phyloP scores from a whole-genome alignment of 1,140 invertebrate species.

The Eubasilissa regina region DNA sequence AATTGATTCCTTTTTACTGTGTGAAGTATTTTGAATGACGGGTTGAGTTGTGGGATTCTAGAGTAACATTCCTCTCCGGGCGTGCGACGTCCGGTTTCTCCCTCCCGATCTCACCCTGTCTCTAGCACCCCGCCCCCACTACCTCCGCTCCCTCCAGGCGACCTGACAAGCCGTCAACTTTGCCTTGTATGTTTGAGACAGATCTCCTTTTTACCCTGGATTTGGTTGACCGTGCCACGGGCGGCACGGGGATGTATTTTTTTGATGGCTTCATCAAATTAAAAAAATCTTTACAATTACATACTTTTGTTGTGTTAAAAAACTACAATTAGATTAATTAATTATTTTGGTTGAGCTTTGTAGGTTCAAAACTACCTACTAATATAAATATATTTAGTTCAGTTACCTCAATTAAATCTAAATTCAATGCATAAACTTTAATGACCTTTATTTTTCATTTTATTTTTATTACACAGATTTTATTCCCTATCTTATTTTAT shows the following conservation, averaged over 20 bases:
- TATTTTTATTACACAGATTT: too few species aligned
- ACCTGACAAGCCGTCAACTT: slow-evolving; percentile 56
- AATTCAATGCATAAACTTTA: too few species aligned
- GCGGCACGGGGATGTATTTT: slow-evolving; percentile 25
- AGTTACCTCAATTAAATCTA: too few species aligned
- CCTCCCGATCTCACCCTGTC: not conserved
- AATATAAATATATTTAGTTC: too few species aligned
- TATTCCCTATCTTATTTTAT: too few species aligned
- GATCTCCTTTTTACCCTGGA: slow-evolving; percentile 58
- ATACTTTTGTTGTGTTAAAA: not conserved
- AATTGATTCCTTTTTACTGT: slow-evolving; percentile 9
- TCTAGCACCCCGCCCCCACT: not conserved
- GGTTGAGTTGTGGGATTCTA: slow-evolving; percentile 1
- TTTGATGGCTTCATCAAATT: slow-evolving; percentile 26
- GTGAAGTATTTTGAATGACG: slow-evolving; percentile 12
- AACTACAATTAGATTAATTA: too few species aligned
- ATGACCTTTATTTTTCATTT: too few species aligned
- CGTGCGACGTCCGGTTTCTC: slow-evolving; percentile 12
- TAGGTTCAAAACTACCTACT: too few species aligned
- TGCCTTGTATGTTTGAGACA: slow-evolving; percentile 56
- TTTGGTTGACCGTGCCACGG: slow-evolving; percentile 46
- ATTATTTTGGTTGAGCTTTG: too few species aligned
- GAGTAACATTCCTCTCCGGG: slow-evolving; percentile 23
- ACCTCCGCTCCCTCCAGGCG: not conserved
- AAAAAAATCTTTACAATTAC: not conserved